Evolutionary conservation across 30 jellyfish, hydroid and myxozoan genomes (phyloP).

Genomic region (Sanderia malayensis): DNA sequence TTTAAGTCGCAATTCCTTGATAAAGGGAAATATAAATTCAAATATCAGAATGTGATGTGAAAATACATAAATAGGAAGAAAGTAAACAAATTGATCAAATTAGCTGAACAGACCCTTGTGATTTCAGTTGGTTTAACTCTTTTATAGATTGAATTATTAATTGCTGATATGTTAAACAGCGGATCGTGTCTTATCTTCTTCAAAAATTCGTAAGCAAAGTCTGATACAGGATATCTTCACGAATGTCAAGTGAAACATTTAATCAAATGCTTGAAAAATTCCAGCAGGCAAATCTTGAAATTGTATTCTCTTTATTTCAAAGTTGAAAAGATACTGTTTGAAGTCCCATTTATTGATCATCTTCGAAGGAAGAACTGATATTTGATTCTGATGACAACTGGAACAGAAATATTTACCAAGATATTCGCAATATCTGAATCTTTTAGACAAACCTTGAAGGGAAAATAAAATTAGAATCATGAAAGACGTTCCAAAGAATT

Average conservation of each 20-base stretch:
- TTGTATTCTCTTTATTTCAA: background rate
- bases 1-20: slow-evolving; percentile 66
- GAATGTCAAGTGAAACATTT: background rate
- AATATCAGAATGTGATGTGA: too few relatives aligned
- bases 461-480: background rate
- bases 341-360: slow-evolving; percentile 91
- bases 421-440: slow-evolving; percentile 92
- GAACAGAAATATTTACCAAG: slow-evolving; percentile 94
- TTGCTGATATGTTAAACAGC: slow-evolving; percentile 65
- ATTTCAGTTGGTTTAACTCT: slow-evolving; percentile 45
- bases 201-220: slow-evolving; percentile 74
- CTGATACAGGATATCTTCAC: slow-evolving; percentile 77
- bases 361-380: slow-evolving; percentile 72
- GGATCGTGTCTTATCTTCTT: slow-evolving; percentile 73
- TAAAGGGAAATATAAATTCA: background rate
- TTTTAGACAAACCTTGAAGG: slow-evolving; percentile 70
- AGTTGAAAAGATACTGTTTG: slow-evolving; percentile 70
- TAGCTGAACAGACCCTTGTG: slow-evolving; percentile 59
- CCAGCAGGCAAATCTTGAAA: too few relatives aligned
- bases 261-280: background rate
- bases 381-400: slow-evolving; percentile 92
- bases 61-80: too few relatives aligned
- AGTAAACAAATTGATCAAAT: too few relatives aligned
- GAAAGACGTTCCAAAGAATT: background rate
- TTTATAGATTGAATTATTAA: slow-evolving; percentile 59